Conservation (phyloP, 2,797 vertebrate species). For the Scarus forsteni region DNA sequence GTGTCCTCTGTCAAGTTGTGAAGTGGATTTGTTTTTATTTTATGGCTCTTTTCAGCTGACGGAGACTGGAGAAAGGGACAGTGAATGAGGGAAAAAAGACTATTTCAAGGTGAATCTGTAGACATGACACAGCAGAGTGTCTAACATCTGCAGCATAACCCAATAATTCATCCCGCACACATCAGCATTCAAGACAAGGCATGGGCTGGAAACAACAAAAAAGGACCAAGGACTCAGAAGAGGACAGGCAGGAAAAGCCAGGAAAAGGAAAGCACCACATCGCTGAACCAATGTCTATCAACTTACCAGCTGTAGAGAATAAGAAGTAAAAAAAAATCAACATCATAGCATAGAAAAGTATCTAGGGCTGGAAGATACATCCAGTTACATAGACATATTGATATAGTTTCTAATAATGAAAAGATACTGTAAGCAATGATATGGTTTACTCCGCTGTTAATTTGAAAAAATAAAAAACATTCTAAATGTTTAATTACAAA, state of each 20-base stretch:
- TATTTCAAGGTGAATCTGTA: constrained; percentile 80
- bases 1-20: constrained; percentile 55
- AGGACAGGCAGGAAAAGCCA: constrained; percentile 48
- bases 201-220: constrained; percentile 73
- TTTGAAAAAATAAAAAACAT: no score
- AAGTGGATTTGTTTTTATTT: constrained; percentile 59
- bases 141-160: constrained; percentile 81
- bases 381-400: no score
- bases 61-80: constrained; percentile 42
- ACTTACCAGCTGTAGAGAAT: background rate
- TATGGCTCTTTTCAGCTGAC: constrained; percentile 46
- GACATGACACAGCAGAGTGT: constrained; percentile 78
- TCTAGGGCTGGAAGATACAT: no score
- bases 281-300: constrained; percentile 11
- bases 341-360: no score
- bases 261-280: constrained; percentile 20
- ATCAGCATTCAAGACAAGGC: constrained; percentile 83
- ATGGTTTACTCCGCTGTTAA: no score
- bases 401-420: no score
- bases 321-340: constrained; percentile 2
- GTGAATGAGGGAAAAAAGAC: constrained; percentile 58
- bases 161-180: constrained; percentile 80
- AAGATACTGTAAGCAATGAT: no score
- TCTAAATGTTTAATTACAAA: no score
- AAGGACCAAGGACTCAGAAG: constrained; percentile 72